Base-by-base conservation (phyloP, 2,113 vertebrate genomes). In the Lagopus muta region DNA sequence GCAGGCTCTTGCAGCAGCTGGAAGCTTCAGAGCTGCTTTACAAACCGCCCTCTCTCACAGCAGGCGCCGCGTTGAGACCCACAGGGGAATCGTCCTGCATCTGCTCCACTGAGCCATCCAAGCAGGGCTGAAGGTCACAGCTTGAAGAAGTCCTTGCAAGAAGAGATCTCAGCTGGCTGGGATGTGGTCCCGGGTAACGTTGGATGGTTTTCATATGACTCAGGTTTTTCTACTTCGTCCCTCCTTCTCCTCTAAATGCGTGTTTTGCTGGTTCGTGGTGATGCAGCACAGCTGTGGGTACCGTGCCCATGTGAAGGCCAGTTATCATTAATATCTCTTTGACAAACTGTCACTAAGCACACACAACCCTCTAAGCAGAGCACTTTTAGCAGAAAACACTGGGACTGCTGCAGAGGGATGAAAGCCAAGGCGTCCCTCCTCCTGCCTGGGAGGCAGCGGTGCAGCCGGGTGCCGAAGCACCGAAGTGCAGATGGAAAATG, bases 151-250 rank as follows among this genome's bases (percentile, higher is more conserved):
- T 81, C 91, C 89, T 89, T 48, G 89, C 3, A 0, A 8, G 45
- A 15, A 32, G 89, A 85, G 91, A 94, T 82, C 91, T 89, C 67
- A 77, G 78, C 89, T 17, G 64, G 45, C 75, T 43, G 61, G 79
- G 89, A 77, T 86, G 91, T 94, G 95, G 94, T 76, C 82, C 94
- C 6, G 8, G 82, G 60, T 77, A 61, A 67, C 17, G 75, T 13
- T 75, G 93, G 47, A 83, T 67, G 87, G 91, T 34, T 93, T 96
- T 95, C 25, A 3, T 42, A 91, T 96, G 96, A 93, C 92, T 95
- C 96, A 89, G 94, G 82, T 50, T 96, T 95, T 96, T 50, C 82
- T 84, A 60, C 67, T 85, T 76, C 74, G 91, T 81, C 96, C 95
- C 96, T 96, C 87, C 50, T 54, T 94, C 83, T 92, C 95, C 95